Base-by-base conservation (phyloP, 1,140 invertebrate species). In the Agrilus planipennis region DNA sequence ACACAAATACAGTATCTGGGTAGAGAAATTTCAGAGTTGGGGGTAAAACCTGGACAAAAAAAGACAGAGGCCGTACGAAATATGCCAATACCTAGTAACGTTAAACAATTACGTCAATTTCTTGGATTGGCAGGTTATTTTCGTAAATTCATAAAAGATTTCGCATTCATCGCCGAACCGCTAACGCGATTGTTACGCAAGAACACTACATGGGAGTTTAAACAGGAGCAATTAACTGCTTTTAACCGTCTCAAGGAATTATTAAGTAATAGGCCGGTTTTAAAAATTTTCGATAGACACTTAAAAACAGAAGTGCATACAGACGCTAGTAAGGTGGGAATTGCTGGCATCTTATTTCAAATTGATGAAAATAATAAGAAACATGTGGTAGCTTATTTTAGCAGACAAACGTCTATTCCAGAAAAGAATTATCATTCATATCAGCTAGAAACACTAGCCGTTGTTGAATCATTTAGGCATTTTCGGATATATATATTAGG, bases 401-500 rank as follows among this genome's bases (percentile, higher is more conserved):
- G 60, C 14, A 49, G 58, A 19, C 44, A 44, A 19, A 45, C 67
- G 4, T 44, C 40, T 4, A 31, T 39, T 17, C 44, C 47, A 18
- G 69, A 75, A 51, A 46, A 34, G 10, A 54, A 62, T 11, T 69
- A 65, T 39, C 48, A 53, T 10, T 55, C 53, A 16, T 61, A 57
- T 11, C 64, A 71, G 43, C 44, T 63, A 20, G 67, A 71, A 54
- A 58, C 55, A 7, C 39, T 72, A 1, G 64, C 65, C 3, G 51
- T 71, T 11, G 52, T 71, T 3, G 56, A 60, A 46, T 61, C 62
- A 1, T 52, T 73, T 3, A 53, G 60, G 44, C 51, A 60, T 27
- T 70, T 70, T 46, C 44, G 55, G 5, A 45, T 59, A 21, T 73
- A 64, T 52, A 46, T 73, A 10, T n/a, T n/a, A n/a, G n/a, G n/a